These are phyloP conservation scores for Elymnias hypermnestra DNA, from an alignment of 1,140 invertebrate genomes.

Conservation along the genomic window DNA sequence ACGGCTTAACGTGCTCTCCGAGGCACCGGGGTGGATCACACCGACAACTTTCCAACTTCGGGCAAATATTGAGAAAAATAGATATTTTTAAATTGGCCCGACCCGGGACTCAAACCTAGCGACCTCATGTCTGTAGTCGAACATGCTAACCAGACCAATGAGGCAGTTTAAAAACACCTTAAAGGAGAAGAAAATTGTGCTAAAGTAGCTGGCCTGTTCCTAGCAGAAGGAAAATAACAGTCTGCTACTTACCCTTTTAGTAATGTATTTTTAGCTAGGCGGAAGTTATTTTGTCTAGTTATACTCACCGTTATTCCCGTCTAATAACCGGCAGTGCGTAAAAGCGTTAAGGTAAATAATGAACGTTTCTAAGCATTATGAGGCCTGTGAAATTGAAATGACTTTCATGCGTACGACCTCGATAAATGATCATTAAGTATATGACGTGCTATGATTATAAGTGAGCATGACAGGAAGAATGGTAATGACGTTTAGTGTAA, in stretches of 20 bases:
- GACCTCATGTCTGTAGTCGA: too few relatives aligned
- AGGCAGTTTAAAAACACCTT: too few relatives aligned
- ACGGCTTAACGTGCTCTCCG: too few relatives aligned
- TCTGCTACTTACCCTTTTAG: neutral
- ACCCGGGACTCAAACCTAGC: too few relatives aligned
- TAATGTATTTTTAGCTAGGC: slow-evolving; percentile 1
- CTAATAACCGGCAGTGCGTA: slow-evolving; percentile 16
- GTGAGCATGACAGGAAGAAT: slow-evolving; percentile 21
- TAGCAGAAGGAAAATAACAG: too few relatives aligned
- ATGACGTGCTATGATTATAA: slow-evolving; percentile 17
- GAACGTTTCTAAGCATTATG: slow-evolving; percentile 40
- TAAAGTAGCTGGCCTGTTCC: too few relatives aligned
- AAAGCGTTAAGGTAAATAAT: slow-evolving; percentile 29
- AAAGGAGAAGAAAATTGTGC: too few relatives aligned
- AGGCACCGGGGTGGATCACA: too few relatives aligned
- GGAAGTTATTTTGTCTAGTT: slow-evolving; percentile 10
- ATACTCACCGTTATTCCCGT: slow-evolving; percentile 6
- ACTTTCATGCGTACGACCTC: slow-evolving; percentile 22
- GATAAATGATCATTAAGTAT: slow-evolving; percentile 5
- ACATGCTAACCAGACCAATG: too few relatives aligned
- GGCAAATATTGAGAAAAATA: too few relatives aligned
- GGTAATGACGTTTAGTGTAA: slow-evolving; percentile 25
- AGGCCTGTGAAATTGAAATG: slow-evolving; percentile 44
- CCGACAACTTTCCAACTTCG: too few relatives aligned
- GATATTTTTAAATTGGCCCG: too few relatives aligned